phyloP scores from a whole-genome alignment of 1,140 invertebrate species.

The Heliothis virescens region DNA sequence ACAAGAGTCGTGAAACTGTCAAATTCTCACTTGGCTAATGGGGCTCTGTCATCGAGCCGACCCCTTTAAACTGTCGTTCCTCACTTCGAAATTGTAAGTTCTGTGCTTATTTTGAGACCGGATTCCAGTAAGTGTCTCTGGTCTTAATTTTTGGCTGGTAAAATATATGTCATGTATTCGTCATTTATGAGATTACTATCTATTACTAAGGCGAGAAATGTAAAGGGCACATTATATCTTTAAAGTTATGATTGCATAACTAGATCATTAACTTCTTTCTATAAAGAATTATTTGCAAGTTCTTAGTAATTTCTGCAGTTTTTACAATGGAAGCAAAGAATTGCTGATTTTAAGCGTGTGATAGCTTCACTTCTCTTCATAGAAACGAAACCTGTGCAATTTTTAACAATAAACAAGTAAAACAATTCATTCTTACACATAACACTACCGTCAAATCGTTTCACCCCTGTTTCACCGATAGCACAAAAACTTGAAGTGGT shows the following conservation, averaged over 20 bases:
- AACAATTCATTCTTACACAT: background rate
- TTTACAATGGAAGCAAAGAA: too few species aligned
- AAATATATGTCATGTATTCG: constrained; percentile 13
- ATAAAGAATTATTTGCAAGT: too few species aligned
- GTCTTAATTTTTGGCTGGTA: constrained; percentile 56
- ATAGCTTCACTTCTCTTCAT: too few species aligned
- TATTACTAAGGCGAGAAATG: too few species aligned
- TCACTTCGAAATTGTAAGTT: constrained; percentile 70
- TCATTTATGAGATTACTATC: constrained; percentile 8
- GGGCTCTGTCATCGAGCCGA: constrained; percentile 78
- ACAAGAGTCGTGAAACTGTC: constrained; percentile 72
- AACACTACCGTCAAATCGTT: background rate
- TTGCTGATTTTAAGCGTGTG: too few species aligned
- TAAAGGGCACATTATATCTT: background rate
- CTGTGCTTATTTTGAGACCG: constrained; percentile 67
- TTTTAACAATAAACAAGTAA: background rate
- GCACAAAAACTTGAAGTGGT: background rate
- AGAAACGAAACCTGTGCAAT: too few species aligned
- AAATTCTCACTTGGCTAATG: constrained; percentile 81
- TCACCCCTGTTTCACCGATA: background rate
- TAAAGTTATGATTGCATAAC: background rate
- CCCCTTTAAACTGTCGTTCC: constrained; percentile 81
- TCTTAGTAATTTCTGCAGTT: too few species aligned
- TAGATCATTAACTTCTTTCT: too few species aligned
- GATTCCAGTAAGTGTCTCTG: constrained; percentile 69